Evolutionary conservation across 1,140 invertebrate genomes (phyloP), one percentile per base, ranked within the genome.

Genomic region (Atta texana): DNA sequence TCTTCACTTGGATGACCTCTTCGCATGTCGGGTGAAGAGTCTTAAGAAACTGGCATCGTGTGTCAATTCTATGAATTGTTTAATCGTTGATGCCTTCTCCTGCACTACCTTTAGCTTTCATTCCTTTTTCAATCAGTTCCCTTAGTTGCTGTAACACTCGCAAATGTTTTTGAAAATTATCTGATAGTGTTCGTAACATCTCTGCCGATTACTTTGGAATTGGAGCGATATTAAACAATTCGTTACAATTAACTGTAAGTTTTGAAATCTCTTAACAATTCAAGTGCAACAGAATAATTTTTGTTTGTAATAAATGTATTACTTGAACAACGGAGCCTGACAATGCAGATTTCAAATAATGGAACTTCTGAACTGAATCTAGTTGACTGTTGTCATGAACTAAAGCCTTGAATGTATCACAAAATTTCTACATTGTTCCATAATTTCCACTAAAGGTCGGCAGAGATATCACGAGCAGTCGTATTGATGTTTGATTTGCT

Each of bases 191-290:
- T 21, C 89, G 76, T 24, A 92, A 44, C 21, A 1, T 16, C 4
- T 28, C n/a, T 3, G 61, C 81, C 63, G n/a, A 39, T 24, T 93
- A 81, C 49, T 86, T 88, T 3, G 39, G 21, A 18, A 91, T 51
- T 6, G 18, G 12, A 16, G 76, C 53, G 8, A 76, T 34, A 21
- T 61, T 64, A 1, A 90, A 77, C 12, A 91, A 55, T 44, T 77
- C 18, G 5, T 89, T 0, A 89, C 24, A 0, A 88, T 78, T 51
- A 92, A 44, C 16, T 86, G 61, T 59, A 86, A 88, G 57, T 93
- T 93, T 24, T 94, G 85, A 64, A 89, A 95, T 71, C 91, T 64
- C 49, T 93, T 84, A 24, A 85, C 24, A 90, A 80, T n/a, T 91
- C 74, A 80, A 88, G 89, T 2, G 92, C 90, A 12, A 87, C 31